Percentiles rank a stretch among this genome's conserved stretches.
Conservation (phyloP, 92 coral and sea anemone species). For the Bergia puertoricense region DNA sequence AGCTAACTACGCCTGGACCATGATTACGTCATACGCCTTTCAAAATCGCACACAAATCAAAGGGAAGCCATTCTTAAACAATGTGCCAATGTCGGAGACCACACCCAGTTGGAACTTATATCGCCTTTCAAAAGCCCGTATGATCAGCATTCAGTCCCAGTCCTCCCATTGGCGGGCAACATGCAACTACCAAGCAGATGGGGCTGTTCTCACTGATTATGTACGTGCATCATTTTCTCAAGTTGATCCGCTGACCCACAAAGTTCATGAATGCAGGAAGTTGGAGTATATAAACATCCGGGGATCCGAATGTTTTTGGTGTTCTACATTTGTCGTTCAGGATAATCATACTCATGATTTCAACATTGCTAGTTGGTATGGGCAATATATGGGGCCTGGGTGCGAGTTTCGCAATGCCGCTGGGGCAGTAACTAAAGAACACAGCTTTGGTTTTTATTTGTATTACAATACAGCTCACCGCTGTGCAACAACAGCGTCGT, state of each 20-base stretch:
- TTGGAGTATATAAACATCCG: conserved; percentile 56
- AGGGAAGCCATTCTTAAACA: too few species aligned
- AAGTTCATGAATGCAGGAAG: conserved; percentile 41
- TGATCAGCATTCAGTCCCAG: conserved; percentile 51
- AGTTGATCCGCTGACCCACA: conserved; percentile 36
- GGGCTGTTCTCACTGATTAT: conserved; percentile 42
- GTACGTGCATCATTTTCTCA: not conserved
- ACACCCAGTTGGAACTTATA: conserved; percentile 56
- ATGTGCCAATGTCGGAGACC: conserved; percentile 1
- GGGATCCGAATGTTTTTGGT: conserved; percentile 47
- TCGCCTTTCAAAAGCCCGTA: conserved; percentile 63
- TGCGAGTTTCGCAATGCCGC: conserved; percentile 27
- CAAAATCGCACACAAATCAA: conserved; percentile 12
- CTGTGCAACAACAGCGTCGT: conserved; percentile 44
- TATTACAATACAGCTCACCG: conserved; percentile 25
- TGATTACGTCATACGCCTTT: conserved; percentile 6
- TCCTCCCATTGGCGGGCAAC: conserved; percentile 61
- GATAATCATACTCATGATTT: not conserved
- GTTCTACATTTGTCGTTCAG: conserved; percentile 50
- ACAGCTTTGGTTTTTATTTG: conserved; percentile 56
- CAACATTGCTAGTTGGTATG: not conserved
- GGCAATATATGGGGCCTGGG: not conserved
- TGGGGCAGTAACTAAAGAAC: conserved; percentile 20
- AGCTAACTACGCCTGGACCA: conserved; percentile 15
- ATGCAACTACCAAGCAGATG: conserved; percentile 50